Conservation (phyloP, 64 coral and sea anemone species). For the Dendrophyllia cribrosa region DNA sequence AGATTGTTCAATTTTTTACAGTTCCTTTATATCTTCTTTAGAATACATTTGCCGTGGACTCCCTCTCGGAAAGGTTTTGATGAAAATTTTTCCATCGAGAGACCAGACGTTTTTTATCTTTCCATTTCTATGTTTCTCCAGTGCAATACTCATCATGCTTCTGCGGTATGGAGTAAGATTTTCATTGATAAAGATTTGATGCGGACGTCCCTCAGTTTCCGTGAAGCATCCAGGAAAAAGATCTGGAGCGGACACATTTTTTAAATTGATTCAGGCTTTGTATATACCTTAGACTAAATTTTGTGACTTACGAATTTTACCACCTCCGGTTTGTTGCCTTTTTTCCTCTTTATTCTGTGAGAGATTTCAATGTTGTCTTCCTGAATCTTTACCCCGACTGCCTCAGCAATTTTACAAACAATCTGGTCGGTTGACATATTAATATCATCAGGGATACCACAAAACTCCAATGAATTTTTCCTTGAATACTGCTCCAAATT, state of each 20-base stretch:
- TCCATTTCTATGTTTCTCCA: background rate
- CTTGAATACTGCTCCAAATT: no score
- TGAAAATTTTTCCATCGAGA: background rate
- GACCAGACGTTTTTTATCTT: no score
- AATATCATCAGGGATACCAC: background rate
- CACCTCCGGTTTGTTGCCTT: background rate
- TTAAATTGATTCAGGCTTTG: background rate
- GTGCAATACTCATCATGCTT: background rate
- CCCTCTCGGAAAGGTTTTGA: background rate
- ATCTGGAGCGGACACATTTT: background rate
- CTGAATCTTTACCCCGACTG: background rate
- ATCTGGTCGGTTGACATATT: background rate
- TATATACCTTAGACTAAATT: background rate
- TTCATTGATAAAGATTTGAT: background rate
- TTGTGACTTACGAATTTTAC: no score
- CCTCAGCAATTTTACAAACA: background rate
- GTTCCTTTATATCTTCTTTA: no score
- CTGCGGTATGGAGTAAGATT: background rate
- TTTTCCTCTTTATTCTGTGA: background rate
- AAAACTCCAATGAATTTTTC: background rate
- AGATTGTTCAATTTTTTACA: background rate
- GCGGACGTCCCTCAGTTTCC: background rate
- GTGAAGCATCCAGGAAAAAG: background rate
- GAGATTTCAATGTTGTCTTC: background rate
- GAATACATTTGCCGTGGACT: background rate